Evolutionary conservation across 2,888 invertebrate species (phyloP), one percentile per base, ranked within the genome.

Genomic region (Xanthostigma xanthostigma): DNA sequence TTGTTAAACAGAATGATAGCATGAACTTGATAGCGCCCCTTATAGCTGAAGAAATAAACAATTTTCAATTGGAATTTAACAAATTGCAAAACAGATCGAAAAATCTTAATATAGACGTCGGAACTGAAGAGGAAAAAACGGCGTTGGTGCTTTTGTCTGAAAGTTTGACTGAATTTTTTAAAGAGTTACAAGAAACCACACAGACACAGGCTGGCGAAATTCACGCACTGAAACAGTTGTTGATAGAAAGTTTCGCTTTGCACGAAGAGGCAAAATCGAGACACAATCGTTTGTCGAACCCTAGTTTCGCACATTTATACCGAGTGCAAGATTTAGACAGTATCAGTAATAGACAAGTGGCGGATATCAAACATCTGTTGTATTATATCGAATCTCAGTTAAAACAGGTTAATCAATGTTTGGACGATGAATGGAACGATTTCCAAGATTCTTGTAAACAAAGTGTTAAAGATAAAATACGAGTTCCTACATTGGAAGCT

Each of bases 341-440:
- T 0, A 68, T 78, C 6, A 81, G 81, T 3, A 72, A 74, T 8
- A 76, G 81, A 51, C 77, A 82, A 46, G 69, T 88, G 46, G 71
- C 77, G 0, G 79, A 81, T 9, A 74, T 92, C 5, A 76, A 81
- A 57, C 79, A 79, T 47, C 70, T 80, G 35, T 69, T 79, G 2
- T 79, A 81, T 57, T 83, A 85, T 56, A 76, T 89, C 34, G 81
- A 87, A 54, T 81, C 78, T 0, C 88, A 89, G 57, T 60, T 91
- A 8, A 73, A 75, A 3, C 81, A 85, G 59, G 80, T 84, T 0
- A 79, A 81, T 53, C 75, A 76, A 50, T 76, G 79, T 2, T 69
- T 92, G 3, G 87, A 90, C 60, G 72, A 79, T 45, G 81, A 86
- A 55, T 90, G 89, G 89, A 76, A 79, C 34, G 76, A 75, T 50